Base-by-base conservation (phyloP, 2,113 vertebrate species). In the Callipepla californica region DNA sequence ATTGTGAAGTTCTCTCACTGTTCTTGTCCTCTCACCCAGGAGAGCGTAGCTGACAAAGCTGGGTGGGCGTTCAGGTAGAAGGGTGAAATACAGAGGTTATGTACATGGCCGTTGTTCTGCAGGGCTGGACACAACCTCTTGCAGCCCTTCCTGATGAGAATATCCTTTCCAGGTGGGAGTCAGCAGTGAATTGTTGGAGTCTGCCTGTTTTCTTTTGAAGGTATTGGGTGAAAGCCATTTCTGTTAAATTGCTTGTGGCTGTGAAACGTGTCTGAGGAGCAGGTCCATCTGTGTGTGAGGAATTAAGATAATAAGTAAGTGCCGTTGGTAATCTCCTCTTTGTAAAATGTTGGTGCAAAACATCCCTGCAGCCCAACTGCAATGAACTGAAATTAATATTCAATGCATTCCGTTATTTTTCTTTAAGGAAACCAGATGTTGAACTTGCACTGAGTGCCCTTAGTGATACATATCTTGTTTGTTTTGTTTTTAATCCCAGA, bases 401-500 rank as follows among this genome's bases (percentile, higher is more conserved):
- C 59, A 55, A 23, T 21, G 16, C 53, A 50, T 91, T 80, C 25
- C 22, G 30, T 78, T 93, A 61, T 80, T 77, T 85, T 93, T 91
- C 75, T 76, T 81, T 59, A 67, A 85, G 82, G 42, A 89, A 95
- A 96, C n/a, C 77, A 30, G 84, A 84, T 90, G 62, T 90, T 96
- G 90, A 57, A 36, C 77, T 93, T 87, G 73, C 36, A 50, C 70
- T 74, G 84, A 96, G 78, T 95, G 66, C 80, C 91, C 76, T 94
- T 85, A 32, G 68, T 97, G 89, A 97, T 92, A 61, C 84, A 77
- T 95, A 79, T 97, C 95, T 95, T 97, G 77, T 97, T 96, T 96
- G 95, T 96, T 96, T 97, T 94, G 90, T 96, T 95, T 95, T 95
- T 89, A 76, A 94, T 94, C 91, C 89, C 97, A 98, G 98, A 98